These are phyloP conservation scores for Brachypteracias leptosomus DNA, from an alignment of 2,113 vertebrate species.

Conservation along the genomic window DNA sequence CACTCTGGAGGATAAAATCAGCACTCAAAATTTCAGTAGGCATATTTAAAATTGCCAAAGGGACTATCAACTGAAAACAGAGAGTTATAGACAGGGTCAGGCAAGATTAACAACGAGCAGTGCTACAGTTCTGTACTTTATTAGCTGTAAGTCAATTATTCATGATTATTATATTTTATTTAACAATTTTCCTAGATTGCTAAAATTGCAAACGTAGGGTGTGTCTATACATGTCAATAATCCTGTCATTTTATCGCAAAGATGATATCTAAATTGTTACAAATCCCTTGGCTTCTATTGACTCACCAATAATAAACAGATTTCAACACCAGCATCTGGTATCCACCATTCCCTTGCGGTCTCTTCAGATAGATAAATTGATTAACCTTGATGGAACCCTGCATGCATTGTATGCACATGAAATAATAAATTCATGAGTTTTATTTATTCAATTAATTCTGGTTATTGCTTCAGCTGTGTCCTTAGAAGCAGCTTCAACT, in stretches of 20 bases:
- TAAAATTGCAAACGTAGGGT: background rate
- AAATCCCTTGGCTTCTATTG: slow-evolving; percentile 18
- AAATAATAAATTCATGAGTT: slow-evolving; percentile 31
- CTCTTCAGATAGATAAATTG: slow-evolving; percentile 6
- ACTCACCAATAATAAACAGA: slow-evolving; percentile 6
- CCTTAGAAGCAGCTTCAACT: background rate
- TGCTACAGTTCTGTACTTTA: background rate
- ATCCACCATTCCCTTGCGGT: background rate
- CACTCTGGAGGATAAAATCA: background rate
- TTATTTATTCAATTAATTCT: slow-evolving; percentile 20
- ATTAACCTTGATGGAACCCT: slow-evolving; percentile 29
- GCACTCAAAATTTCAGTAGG: background rate
- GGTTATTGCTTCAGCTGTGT: background rate
- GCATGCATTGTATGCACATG: background rate
- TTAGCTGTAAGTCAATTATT: background rate
- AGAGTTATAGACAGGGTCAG: background rate
- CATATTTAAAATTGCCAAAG: background rate
- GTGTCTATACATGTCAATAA: background rate
- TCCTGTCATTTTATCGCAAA: background rate
- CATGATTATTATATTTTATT: background rate
- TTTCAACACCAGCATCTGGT: background rate
- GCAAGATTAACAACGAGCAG: background rate
- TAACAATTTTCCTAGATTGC: background rate
- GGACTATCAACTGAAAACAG: background rate
- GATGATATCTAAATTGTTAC: slow-evolving; percentile 21